Base-by-base conservation (phyloP, 2,113 vertebrate genomes). In the Bolborhynchus lineola region DNA sequence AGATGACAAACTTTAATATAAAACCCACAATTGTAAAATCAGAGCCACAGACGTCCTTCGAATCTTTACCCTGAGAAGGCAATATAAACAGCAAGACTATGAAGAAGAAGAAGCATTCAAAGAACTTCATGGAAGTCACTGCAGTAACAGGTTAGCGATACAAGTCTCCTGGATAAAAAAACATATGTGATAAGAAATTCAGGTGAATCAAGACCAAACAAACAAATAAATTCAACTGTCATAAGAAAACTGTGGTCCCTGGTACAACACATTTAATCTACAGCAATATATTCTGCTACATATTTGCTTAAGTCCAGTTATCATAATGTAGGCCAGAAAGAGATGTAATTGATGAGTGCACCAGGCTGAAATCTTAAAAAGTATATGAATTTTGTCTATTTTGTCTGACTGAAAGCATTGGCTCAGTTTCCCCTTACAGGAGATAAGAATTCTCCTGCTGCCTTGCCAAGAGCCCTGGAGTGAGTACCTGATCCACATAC, bases 381-480 rank as follows among this genome's bases (percentile, higher is more conserved):
- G 28, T 16, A 50, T 28, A 33, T 25, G 0, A 31, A 57, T 28
- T 80, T 77, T 46, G 42, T 24, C 57, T 77, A 6, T 5, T 0
- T 15, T 57, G 18, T 33, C 39, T n/a, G 24, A 35, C 41, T 65
- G 68, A 91, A 87, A 96, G 26, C 26, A 41, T 35, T 79, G 37
- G 20, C 35, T 88, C 67, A 72, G 21, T 92, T 92, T 83, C n/a
- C 15, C n/a, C 71, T 65, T 37, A 20, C 28, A 14, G 35, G 44
- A 60, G 85, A 20, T 6, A 59, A 57, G 31, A 70, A 55, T 71
- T 72, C 6, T 55, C 6, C 41, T 64, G 9, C 33, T 44, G 29
- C 17, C 77, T 71, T 67, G 57, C 18, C 26, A 86, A 31, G 28
- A 67, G 24, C 72, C 35, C n/a, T 80, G 17, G n/a, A 33, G 23